These are phyloP conservation scores for Dicaeum eximium DNA, from an alignment of 2,113 vertebrate genomes.

Conservation along the genomic window DNA sequence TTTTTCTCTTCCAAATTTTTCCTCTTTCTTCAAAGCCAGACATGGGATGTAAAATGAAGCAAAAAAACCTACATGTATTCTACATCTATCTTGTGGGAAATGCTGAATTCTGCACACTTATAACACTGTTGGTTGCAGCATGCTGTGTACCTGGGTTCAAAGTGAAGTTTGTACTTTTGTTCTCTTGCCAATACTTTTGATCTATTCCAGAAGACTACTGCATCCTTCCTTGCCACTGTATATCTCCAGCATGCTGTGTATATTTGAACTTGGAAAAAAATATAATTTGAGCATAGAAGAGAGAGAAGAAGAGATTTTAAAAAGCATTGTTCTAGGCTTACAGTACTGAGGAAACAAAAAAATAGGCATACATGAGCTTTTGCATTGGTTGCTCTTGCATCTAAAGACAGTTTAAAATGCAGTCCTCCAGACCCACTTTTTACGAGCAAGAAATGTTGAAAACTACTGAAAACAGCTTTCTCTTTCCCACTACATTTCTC, in stretches of 20 bases:
- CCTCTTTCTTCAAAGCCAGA: not conserved
- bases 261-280: not conserved
- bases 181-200: not conserved
- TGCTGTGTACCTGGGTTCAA: not conserved
- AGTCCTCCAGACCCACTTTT: not conserved
- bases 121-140: not conserved
- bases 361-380: not conserved
- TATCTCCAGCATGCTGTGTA: not conserved
- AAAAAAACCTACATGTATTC: not conserved
- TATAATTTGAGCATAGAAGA: not conserved
- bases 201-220: not conserved
- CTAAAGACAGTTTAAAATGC: not conserved
- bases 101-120: not conserved
- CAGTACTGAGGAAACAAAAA: not conserved
- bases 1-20: not conserved
- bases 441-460: not conserved
- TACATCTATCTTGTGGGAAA: not conserved
- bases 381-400: not conserved
- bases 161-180: slow-evolving; percentile 18
- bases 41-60: not conserved
- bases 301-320: not conserved
- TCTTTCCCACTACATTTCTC: not conserved
- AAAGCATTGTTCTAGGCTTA: not conserved
- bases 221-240: not conserved
- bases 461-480: slow-evolving; percentile 1